Percentiles rank a stretch among this genome's conserved stretches.
Evolutionary conservation across 2,888 invertebrate genomes (phyloP).

Genomic region (Mesorhabditis belari): DNA sequence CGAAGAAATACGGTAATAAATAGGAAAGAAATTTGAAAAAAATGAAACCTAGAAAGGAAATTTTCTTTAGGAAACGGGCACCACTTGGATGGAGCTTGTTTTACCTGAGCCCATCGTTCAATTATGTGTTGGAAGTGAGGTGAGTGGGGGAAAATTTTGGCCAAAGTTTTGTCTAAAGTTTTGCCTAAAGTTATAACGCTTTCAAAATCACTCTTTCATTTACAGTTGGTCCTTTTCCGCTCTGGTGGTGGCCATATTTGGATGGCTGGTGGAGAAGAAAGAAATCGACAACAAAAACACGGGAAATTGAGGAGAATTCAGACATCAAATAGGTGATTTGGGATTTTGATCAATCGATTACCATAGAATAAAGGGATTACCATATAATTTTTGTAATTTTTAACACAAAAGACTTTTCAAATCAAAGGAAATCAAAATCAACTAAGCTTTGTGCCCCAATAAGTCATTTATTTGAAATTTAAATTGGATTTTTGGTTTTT

Average conservation of each 20-base stretch:
- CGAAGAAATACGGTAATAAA: not conserved
- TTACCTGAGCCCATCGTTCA: slow-evolving; percentile 44
- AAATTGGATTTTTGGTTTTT: too few relatives aligned
- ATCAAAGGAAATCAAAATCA: too few relatives aligned
- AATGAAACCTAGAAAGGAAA: not conserved
- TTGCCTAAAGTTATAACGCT: not conserved
- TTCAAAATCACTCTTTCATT: too few relatives aligned
- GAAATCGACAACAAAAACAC: slow-evolving; percentile 20
- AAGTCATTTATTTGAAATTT: too few relatives aligned
- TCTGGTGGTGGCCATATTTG: slow-evolving; percentile 46
- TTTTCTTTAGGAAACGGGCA: slow-evolving; percentile 29
- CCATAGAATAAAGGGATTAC: too few relatives aligned
- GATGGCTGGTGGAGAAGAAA: slow-evolving; percentile 38
- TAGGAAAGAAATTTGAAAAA: too few relatives aligned
- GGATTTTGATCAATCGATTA: not conserved
- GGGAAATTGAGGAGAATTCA: slow-evolving; percentile 15
- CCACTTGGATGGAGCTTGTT: slow-evolving; percentile 41
- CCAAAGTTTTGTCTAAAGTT: not conserved
- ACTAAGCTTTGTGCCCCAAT: too few relatives aligned
- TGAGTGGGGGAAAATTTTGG: slow-evolving; percentile 27
- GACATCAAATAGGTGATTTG: not conserved
- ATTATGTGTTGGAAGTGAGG: slow-evolving; percentile 33
- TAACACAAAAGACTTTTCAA: too few relatives aligned
- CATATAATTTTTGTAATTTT: too few relatives aligned
- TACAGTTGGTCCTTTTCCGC: slow-evolving; percentile 33